A percentile compares a stretch with the other conserved stretches of the same genome.
These are phyloP conservation scores for Clostera curtula DNA, from an alignment of 2,888 invertebrate genomes.

Conservation along the genomic window DNA sequence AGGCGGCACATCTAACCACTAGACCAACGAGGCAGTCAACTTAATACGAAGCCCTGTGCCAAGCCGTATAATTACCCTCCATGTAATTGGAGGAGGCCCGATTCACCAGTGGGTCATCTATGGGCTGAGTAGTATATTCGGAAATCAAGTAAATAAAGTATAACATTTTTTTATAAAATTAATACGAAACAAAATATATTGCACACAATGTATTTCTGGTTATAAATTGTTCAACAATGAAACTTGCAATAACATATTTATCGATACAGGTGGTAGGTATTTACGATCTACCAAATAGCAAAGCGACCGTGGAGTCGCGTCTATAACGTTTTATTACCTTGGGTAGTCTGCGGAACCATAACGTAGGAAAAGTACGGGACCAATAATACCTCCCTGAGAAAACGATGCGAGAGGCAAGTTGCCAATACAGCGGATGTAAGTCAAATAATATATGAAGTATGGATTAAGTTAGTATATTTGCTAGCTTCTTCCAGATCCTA, in stretches of 20 bases:
- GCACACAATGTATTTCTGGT: constrained; percentile 10
- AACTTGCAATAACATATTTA: constrained; percentile 38
- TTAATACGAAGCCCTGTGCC: no score
- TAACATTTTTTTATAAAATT: no score
- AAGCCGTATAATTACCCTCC: no score
- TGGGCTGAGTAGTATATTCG: no score
- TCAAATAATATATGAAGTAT: constrained; percentile 12
- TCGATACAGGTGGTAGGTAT: constrained; percentile 45
- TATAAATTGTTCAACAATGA: constrained; percentile 24
- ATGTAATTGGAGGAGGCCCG: no score
- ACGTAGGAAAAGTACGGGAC: constrained; percentile 42
- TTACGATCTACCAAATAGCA: constrained; percentile 52
- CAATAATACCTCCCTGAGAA: constrained; percentile 48
- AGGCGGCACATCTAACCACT: no score
- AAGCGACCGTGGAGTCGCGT: constrained; percentile 42
- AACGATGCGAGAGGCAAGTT: constrained; percentile 41
- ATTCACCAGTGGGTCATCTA: no score
- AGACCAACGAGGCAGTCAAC: no score
- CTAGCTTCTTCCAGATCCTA: not conserved
- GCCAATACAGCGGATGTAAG: constrained; percentile 39
- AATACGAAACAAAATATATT: no score
- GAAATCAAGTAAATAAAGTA: no score
- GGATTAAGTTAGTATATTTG: constrained; percentile 14
- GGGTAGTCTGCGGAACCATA: constrained; percentile 47
- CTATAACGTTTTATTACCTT: constrained; percentile 61